Evolutionary conservation across 2,888 invertebrate species (phyloP).

Genomic region (Bellardia pandia): DNA sequence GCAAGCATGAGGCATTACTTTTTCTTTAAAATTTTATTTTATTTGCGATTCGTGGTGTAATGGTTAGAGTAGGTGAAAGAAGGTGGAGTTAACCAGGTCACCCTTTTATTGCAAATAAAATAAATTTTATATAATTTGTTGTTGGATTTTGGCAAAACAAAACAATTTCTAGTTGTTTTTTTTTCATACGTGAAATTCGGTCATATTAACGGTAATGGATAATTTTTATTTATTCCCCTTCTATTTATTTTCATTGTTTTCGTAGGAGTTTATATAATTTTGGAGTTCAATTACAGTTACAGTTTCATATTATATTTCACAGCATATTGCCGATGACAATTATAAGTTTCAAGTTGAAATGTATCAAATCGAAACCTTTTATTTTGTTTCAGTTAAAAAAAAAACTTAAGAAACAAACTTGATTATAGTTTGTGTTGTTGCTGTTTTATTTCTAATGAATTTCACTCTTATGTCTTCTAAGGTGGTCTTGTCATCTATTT

Average conservation of each 20-base stretch:
- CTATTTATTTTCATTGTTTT: background rate
- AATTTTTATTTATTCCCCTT: conserved; percentile 15
- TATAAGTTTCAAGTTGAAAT: background rate
- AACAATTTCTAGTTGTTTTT: background rate
- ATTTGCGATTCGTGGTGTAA: conserved; percentile 10
- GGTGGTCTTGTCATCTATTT: conserved; percentile 72
- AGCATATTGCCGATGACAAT: background rate
- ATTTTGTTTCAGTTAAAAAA: background rate
- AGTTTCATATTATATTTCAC: background rate
- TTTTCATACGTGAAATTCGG: conserved; percentile 25
- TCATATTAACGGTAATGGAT: conserved; percentile 62
- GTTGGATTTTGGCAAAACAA: conserved; percentile 9
- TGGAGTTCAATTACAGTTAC: background rate
- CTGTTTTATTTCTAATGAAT: conserved; percentile 65
- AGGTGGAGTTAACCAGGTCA: conserved; percentile 68
- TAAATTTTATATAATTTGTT: conserved; percentile 48
- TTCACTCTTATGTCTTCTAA: conserved; percentile 58
- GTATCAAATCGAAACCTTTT: background rate
- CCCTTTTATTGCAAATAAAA: conserved; percentile 53
- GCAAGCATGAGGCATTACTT: conserved; percentile 51
- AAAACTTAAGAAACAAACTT: conserved; percentile 60
- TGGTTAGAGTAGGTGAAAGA: conserved; percentile 41
- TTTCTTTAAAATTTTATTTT: conserved; percentile 6
- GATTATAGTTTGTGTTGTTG: background rate
- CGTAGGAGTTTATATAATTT: conserved; percentile 9